A percentile compares a stretch with the other conserved stretches of the same genome.
Conservation (phyloP, 2,797 vertebrate genomes). For the Muscicapa comitata region DNA sequence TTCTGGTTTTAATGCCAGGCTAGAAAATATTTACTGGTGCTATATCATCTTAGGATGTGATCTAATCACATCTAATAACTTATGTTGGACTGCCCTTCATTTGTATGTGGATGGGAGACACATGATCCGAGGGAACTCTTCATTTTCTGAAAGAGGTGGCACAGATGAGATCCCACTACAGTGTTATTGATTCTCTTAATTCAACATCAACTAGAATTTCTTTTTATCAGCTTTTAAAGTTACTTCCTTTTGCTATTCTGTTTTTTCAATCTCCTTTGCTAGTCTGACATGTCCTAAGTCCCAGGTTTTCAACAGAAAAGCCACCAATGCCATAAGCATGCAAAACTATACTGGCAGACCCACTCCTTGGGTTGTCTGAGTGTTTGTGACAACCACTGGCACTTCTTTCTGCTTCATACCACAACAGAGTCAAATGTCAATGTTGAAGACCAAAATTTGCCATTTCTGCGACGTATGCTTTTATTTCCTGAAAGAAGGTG, state of each 20-base stretch:
- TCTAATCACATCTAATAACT: constrained; percentile 29
- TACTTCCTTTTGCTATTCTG: neutral
- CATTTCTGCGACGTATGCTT: neutral
- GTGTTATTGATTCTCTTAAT: neutral
- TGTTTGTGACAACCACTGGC: neutral
- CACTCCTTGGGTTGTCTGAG: neutral
- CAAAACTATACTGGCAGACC: neutral
- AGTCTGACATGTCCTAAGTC: neutral
- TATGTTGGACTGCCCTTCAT: neutral
- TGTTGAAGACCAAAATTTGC: neutral
- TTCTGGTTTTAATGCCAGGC: neutral
- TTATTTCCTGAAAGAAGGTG: neutral
- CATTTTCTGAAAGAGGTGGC: neutral
- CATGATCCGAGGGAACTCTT: neutral
- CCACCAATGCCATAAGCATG: neutral
- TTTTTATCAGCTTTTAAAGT: neutral
- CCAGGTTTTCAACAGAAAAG: neutral
- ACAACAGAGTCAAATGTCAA: neutral
- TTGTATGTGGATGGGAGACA: neutral
- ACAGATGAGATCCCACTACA: neutral
- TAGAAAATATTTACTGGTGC: constrained; percentile 6
- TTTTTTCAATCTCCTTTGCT: neutral
- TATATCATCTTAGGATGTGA: constrained; percentile 12
- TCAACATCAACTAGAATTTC: neutral
- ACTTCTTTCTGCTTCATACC: neutral